Evolutionary conservation across 2,797 vertebrate species (phyloP), one percentile per base, ranked within the genome.

Genomic region (Crenichthys baileyi): DNA sequence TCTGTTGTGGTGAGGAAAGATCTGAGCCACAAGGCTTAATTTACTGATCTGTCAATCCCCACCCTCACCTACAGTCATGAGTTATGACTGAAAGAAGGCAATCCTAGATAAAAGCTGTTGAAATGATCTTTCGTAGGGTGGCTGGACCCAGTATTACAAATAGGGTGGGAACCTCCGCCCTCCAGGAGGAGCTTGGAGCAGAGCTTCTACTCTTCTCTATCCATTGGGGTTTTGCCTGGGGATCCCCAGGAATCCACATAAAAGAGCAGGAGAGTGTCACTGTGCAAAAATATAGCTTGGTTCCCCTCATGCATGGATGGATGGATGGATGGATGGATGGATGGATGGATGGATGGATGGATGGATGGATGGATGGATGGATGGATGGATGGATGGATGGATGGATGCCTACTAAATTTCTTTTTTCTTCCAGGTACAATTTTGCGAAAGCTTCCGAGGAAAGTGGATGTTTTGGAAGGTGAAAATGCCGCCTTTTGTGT

Each of bases 401-500:
- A 46, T 46, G 12, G 22, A 13, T 70, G 65, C 2, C 18, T 39
- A 36, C 9, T 63, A 24, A 41, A 39, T 8, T 22, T 74, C 3
- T 80, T 16, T 89, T 73, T 83, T 20, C 26, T 81, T 87, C 0
- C 74, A 99, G 98, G 98, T 31, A 95, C 96, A 80, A 99, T 99
- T 36, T 83, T 95, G 29, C 97, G 97, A 87, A 97, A 98, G 78
- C 93, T 99, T 84, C 98, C 98, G 0, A 95, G 98, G 87, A 99
- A 99, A 81, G 95, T 99, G 44, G 98, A 99, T 0, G 98, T 99
- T 58, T 94, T 98, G 61, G 98, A 99, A 82, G 98, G 98, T 1
- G 98, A 99, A 94, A 99, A 99, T 0, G 98, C 98, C 0, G 98
- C 97, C 48, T 98, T 99, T 89, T 98, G 97, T 15, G 98, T 97